phyloP scores from a whole-genome alignment of 2,888 invertebrate species.

The Agrotis puta region DNA sequence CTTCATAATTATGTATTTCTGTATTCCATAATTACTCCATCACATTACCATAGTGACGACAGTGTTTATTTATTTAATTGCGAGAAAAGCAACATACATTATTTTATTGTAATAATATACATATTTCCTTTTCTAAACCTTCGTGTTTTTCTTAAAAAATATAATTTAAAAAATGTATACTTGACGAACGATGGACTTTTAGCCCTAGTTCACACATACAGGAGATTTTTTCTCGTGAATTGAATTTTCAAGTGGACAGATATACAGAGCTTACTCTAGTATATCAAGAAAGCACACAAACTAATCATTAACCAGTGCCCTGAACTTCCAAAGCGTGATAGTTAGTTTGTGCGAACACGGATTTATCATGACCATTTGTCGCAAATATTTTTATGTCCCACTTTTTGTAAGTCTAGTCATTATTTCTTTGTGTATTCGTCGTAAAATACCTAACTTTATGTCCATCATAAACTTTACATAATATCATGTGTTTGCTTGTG shows the following conservation, averaged over 20 bases:
- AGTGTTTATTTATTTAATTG: not conserved
- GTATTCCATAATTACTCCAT: not conserved
- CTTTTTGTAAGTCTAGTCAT: conserved; percentile 24
- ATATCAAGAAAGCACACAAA: too few species aligned
- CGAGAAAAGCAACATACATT: not conserved
- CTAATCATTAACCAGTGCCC: too few species aligned
- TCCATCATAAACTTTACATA: conserved; percentile 34
- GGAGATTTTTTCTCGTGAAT: too few species aligned
- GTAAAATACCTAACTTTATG: conserved; percentile 39
- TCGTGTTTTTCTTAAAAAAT: too few species aligned
- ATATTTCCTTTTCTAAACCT: too few species aligned
- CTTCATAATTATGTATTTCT: not conserved
- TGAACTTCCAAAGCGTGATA: too few species aligned
- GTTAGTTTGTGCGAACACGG: not conserved
- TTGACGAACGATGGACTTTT: too few species aligned
- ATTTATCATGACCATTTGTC: not conserved
- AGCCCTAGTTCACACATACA: too few species aligned
- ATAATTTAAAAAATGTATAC: too few species aligned
- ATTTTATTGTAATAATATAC: not conserved
- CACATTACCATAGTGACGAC: conserved; percentile 8
- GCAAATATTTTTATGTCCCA: not conserved
- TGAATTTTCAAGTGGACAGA: too few species aligned
- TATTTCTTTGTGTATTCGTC: conserved; percentile 18
- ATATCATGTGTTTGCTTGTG: not conserved
- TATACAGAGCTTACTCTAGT: too few species aligned